Percentiles rank a stretch among this genome's conserved stretches.
Evolutionary conservation across 2,888 invertebrate species (phyloP).

Genomic region (Rhingia rostrata): DNA sequence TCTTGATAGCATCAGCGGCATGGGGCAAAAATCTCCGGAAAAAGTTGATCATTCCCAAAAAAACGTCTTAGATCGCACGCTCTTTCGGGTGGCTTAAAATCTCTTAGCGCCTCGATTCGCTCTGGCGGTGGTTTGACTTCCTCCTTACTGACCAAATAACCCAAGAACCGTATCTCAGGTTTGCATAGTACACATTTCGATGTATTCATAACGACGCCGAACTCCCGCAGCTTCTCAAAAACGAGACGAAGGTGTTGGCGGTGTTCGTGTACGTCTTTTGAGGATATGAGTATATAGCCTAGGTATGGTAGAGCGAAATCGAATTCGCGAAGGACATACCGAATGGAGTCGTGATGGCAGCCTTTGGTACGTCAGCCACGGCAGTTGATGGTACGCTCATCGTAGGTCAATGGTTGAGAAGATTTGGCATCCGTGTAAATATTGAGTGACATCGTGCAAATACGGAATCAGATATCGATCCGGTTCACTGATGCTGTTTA

Average conservation of each 20-base stretch:
- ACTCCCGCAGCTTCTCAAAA: no score
- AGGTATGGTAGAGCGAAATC: neutral
- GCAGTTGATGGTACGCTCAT: constrained; percentile 28
- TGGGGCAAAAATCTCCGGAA: constrained; percentile 67
- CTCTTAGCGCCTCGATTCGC: neutral
- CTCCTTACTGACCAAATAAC: neutral
- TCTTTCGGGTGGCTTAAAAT: neutral
- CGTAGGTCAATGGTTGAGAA: constrained; percentile 27
- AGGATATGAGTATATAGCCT: neutral
- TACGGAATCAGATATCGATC: no score
- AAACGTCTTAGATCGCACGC: constrained; percentile 69
- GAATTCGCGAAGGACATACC: constrained; percentile 65
- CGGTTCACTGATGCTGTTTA: no score
- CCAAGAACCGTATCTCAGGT: neutral
- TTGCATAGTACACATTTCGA: no score
- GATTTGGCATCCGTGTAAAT: no score
- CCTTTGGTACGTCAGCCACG: constrained; percentile 34
- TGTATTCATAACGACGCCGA: constrained; percentile 42
- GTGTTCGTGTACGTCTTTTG: neutral
- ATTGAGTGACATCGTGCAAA: no score
- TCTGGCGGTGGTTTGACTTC: neutral
- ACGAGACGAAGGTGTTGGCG: neutral
- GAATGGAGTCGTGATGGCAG: constrained; percentile 78
- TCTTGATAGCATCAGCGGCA: constrained; percentile 32
- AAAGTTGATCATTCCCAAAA: constrained; percentile 74